A percentile compares a stretch with the other conserved stretches of the same genome.
Conservation (phyloP, 2,797 vertebrate species). For the Coregonus ussuriensis region DNA sequence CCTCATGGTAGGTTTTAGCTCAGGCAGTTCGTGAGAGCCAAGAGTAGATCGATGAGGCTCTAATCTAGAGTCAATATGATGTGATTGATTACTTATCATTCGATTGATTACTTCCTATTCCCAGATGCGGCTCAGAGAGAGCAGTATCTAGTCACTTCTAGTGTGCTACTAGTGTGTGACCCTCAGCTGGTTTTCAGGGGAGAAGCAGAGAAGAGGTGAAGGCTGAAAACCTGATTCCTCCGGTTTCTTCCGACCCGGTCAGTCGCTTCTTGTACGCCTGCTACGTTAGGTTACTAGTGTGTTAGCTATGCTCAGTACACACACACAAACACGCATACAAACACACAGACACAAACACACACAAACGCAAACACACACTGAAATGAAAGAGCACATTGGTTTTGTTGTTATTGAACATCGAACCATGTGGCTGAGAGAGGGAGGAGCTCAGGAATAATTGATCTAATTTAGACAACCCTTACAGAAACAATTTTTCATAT, state of each 20-base stretch:
- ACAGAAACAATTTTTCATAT: constrained; percentile 57
- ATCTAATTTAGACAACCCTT: constrained; percentile 56
- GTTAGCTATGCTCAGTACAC: constrained; percentile 38
- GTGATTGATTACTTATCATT: constrained; percentile 71
- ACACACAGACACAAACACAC: constrained; percentile 36
- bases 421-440: constrained; percentile 37
- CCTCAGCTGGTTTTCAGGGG: too few relatives aligned
- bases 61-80: constrained; percentile 66
- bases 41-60: constrained; percentile 67
- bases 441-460: constrained; percentile 51
- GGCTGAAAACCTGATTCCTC: too few relatives aligned
- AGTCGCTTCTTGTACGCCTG: too few relatives aligned
- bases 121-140: constrained; percentile 12
- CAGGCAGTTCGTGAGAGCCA: constrained; percentile 64
- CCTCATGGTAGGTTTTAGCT: constrained; percentile 45
- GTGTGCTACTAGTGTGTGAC: too few relatives aligned
- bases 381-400: constrained; percentile 66
- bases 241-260: too few relatives aligned
- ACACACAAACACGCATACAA: constrained; percentile 18
- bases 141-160: too few relatives aligned
- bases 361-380: constrained; percentile 45
- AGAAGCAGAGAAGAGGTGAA: too few relatives aligned
- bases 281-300: too few relatives aligned
- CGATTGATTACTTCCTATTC: constrained; percentile 74
- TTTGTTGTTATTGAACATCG: constrained; percentile 43